Evolutionary conservation across 2,888 invertebrate genomes (phyloP), one percentile per base, ranked within the genome.

Genomic region (Temnothorax rugatulus): DNA sequence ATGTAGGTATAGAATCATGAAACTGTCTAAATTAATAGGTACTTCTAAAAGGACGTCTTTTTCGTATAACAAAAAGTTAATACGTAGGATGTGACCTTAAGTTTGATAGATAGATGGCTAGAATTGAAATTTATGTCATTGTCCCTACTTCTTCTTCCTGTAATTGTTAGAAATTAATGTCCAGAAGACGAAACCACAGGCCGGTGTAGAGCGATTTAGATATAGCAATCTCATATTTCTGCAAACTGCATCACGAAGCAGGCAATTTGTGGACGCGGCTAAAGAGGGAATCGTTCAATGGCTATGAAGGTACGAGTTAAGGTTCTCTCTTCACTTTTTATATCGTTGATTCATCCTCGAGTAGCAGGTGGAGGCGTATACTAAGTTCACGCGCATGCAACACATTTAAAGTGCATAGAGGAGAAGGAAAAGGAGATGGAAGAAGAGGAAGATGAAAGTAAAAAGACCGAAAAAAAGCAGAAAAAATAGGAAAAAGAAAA

Each of bases 311-410:
- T 84, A 86, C 87, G 87, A 90, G 90, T 91, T 92, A 90, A 91
- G 87, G 88, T 89, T 90, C 89, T 89, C 89, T 84, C 87, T 90
- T 84, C 85, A 86, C 84, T 88, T 93, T 93, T 93, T 93, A 93
- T 89, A 38, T 73, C 89, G 90, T 89, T 90, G 88, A 87, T 86
- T 87, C 87, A 89, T 91, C 90, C 85, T 86, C 86, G 84, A 87
- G 87, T 90, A 90, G 91, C 92, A 92, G 92, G 92, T 91, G 92
- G 90, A 92, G 92, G 92, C 90, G 91, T 91, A 86, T 86, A 84
- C 88, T 87, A 85, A 86, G 85, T 69, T 75, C 82, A 68, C 77
- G 71, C 76, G 74, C 38, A 83, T 61, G 66, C 54, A 74, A 85
- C 52, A 77, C 73, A 57, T 77, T 52, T 54, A 57, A 66, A 59